Evolutionary conservation across 2,888 invertebrate species (phyloP), one percentile per base, ranked within the genome.

Genomic region (Ganaspis brasiliensis): DNA sequence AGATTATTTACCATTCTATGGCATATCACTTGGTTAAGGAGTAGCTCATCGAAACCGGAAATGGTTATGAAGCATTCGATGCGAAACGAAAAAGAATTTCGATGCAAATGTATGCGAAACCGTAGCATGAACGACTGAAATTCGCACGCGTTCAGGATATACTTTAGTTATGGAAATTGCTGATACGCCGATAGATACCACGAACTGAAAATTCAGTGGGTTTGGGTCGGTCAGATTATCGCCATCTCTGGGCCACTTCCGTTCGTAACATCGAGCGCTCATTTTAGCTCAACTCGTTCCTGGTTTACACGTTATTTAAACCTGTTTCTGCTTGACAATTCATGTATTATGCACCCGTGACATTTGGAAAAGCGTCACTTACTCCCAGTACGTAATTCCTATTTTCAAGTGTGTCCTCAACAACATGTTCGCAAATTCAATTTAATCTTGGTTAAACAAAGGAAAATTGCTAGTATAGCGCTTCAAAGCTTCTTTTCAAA

Each of bases 261-360:
- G 40, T 63, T 63, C 63, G 40, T 40, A 63, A 63, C 63, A 63
- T 63, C 63, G 19, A 63, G 40, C 19, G 14, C 31, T 63, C 63
- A 21, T 63, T 63, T 63, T 63, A 37, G 16, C 40, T 63, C 40
- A 21, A 63, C 63, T 63, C 63, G 40, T 63, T 21, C 16, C 63
- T 63, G 40, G 63, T 63, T 63, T 63, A 63, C 63, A 40, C 14
- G 21, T 63, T 63, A 63, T 63, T 63, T 63, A 63, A 63, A 63
- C 40, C 21, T 40, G 63, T 37, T 63, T 21, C n/a, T 40, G 40
- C 63, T 40, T 21, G 63, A 63, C 37, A 63, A 63, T 63, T 24
- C 40, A 63, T 63, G 40, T 12, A 63, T 63, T 40, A 63, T 63
- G 63, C 63, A 40, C 37, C 12, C n/a, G 63, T 63, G 40, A 37